Conservation (phyloP, 2,113 vertebrate species). For the Atherinomorus stipes region DNA sequence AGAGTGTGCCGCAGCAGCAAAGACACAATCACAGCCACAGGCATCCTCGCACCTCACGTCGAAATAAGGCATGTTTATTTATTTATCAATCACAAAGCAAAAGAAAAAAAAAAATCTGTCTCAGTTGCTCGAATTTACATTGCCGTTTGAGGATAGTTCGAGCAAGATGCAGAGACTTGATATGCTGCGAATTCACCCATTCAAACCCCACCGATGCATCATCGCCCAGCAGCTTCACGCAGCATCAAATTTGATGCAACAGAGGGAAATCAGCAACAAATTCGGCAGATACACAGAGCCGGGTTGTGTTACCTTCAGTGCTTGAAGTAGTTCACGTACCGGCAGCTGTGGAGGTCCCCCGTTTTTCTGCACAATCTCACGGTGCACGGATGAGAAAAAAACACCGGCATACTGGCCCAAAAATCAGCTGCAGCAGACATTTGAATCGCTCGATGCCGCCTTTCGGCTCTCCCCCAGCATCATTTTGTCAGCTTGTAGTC, state of each 20-base stretch:
- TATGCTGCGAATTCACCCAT: constrained; percentile 55
- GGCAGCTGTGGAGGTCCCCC: constrained; percentile 40
- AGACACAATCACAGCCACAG: constrained; percentile 66
- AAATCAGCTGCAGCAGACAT: constrained; percentile 58
- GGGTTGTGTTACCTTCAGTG: constrained; percentile 50
- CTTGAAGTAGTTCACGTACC: constrained; percentile 47
- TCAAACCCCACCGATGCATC: constrained; percentile 65
- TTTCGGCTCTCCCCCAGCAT: constrained; percentile 25
- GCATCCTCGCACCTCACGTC: constrained; percentile 67
- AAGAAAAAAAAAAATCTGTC: constrained; percentile 2
- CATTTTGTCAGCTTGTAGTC: constrained; percentile 13
- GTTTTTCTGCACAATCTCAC: constrained; percentile 38
- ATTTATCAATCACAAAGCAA: constrained; percentile 32
- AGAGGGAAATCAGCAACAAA: constrained; percentile 14
- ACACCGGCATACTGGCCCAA: constrained; percentile 64
- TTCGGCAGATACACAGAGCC: constrained; percentile 37
- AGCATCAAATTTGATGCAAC: constrained; percentile 56
- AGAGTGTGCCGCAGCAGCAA: constrained; percentile 69
- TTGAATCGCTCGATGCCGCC: constrained; percentile 15
- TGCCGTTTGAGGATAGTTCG: constrained; percentile 25
- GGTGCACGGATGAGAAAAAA: constrained; percentile 36
- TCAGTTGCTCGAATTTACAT: constrained; percentile 39
- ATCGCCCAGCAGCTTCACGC: constrained; percentile 64
- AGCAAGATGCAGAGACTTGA: constrained; percentile 27
- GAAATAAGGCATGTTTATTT: constrained; percentile 43